Evolutionary conservation across 2,113 vertebrate species (phyloP).

Genomic region (Taxidea taxus): DNA sequence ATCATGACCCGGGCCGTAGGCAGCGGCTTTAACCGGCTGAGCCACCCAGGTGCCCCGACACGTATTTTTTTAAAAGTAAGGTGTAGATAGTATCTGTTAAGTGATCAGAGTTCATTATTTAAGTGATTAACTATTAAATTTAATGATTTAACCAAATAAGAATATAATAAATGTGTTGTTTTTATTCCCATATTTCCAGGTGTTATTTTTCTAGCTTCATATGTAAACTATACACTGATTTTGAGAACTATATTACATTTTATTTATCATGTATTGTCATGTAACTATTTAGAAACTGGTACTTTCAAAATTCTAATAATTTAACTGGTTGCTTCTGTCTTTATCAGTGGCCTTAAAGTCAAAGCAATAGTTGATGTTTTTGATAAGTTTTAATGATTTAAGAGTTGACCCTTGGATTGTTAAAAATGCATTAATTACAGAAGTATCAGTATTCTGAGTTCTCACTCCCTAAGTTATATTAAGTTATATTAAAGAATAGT

Average conservation of each 20-base stretch:
- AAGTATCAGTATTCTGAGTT: neutral
- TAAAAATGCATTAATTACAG: neutral
- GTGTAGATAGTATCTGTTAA: neutral
- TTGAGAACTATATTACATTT: neutral
- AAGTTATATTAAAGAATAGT: neutral
- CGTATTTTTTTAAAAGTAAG: neutral
- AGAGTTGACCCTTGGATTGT: neutral
- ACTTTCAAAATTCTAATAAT: neutral
- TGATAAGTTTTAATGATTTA: slow-evolving; percentile 17
- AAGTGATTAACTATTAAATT: no score
- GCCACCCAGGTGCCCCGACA: no score
- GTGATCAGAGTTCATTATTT: neutral
- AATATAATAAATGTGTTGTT: neutral
- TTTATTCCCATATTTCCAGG: neutral
- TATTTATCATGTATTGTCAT: neutral
- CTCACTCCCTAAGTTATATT: neutral
- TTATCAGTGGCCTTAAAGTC: neutral
- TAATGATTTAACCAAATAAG: neutral
- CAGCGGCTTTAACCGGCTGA: no score
- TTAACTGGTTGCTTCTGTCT: neutral
- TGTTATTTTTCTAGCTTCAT: slow-evolving; percentile 25
- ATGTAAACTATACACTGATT: neutral
- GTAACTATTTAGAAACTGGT: neutral
- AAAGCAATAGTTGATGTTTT: slow-evolving; percentile 1
- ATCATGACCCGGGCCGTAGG: no score